Evolutionary conservation across 2,113 vertebrate genomes (phyloP).

Genomic region (Bos indicus): DNA sequence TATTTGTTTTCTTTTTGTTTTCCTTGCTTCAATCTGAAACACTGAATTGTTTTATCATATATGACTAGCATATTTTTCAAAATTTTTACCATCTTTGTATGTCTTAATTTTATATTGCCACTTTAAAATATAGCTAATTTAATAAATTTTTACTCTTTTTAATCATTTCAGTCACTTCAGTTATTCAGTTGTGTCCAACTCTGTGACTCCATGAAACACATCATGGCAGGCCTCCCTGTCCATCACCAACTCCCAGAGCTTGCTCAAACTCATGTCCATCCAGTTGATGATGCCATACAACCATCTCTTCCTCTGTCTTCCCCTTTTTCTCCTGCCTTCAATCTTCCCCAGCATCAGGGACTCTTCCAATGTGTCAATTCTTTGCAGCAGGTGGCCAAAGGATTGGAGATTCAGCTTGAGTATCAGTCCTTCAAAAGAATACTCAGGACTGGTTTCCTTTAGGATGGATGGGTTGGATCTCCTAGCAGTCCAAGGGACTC

Average conservation of each 20-base stretch:
- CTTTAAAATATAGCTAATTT: background rate
- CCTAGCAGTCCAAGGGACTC: background rate
- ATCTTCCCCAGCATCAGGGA: background rate
- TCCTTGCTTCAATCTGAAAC: background rate
- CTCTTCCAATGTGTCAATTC: background rate
- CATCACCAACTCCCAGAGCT: background rate
- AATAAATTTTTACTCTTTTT: background rate
- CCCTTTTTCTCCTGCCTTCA: background rate
- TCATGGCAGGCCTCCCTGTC: background rate
- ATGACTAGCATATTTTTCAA: background rate
- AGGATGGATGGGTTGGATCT: background rate
- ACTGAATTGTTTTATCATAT: background rate
- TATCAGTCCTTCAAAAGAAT: background rate
- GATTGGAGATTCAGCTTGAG: background rate
- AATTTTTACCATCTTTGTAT: background rate
- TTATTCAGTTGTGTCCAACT: background rate
- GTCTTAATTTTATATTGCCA: background rate
- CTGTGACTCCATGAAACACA: background rate
- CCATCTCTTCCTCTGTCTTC: background rate
- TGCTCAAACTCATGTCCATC: background rate
- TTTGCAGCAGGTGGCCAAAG: background rate
- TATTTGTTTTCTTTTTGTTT: background rate
- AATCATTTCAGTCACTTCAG: background rate
- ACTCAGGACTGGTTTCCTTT: background rate
- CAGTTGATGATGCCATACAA: background rate